Conservation (phyloP, 2,113 vertebrate genomes). For the Lophotis ruficrista region DNA sequence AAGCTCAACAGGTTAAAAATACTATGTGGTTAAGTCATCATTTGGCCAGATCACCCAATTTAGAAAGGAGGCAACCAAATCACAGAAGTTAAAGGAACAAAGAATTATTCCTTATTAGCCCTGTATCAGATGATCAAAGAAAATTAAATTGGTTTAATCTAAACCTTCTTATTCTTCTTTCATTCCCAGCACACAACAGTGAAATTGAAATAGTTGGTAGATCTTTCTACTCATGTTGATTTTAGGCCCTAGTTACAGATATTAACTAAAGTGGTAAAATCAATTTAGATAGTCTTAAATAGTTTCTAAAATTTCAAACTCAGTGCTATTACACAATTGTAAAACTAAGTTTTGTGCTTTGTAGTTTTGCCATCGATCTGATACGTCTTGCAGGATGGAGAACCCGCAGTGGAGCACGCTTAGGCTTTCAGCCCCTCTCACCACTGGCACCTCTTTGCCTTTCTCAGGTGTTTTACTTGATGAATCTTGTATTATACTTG, state of each 20-base stretch:
- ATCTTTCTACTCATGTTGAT: background rate
- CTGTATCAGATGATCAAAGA: background rate
- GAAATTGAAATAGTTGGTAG: background rate
- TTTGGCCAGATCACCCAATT: background rate
- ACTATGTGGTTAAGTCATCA: background rate
- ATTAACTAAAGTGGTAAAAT: background rate
- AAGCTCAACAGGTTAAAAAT: background rate
- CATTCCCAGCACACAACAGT: background rate
- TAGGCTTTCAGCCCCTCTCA: background rate
- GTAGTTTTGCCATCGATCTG: background rate
- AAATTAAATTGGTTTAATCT: background rate
- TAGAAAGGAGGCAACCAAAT: background rate
- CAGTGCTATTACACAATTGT: background rate
- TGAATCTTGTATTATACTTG: background rate
- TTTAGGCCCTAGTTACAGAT: background rate
- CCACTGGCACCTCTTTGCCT: background rate
- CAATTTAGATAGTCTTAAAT: background rate
- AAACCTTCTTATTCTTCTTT: background rate
- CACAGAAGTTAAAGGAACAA: background rate
- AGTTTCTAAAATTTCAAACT: background rate
- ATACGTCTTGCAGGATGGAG: background rate
- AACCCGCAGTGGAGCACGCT: fast-evolving
- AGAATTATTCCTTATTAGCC: background rate
- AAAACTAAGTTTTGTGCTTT: background rate
- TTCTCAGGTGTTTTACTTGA: background rate